Evolutionary conservation across 2,797 vertebrate species (phyloP), one percentile per base, ranked within the genome.

Genomic region (Crenuchus spilurus): DNA sequence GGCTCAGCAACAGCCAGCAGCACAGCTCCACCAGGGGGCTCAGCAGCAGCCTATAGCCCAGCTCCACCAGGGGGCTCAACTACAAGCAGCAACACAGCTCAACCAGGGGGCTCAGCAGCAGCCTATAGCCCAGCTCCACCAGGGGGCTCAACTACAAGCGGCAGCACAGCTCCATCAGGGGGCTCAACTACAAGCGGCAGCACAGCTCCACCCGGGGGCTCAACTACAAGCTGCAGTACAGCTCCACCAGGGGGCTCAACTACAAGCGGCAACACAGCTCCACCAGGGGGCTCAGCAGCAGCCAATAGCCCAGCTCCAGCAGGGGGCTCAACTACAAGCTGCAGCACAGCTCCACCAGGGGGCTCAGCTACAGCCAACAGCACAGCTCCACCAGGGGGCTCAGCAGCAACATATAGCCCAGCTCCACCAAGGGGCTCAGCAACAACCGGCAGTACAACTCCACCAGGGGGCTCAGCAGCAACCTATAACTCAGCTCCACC

Each of bases 151-250:
- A n/a, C n/a, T n/a, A n/a, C n/a, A n/a, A n/a, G n/a, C n/a, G n/a
- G n/a, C n/a, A n/a, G n/a, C n/a, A n/a, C 87, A 85, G 51, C 84
- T 87, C n/a, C 86, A 83, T 51, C 83, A 85, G 55, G 81, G 73
- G 65, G 55, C 82, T 58, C 83, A 85, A 70, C 86, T 82, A 54
- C 87, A 86, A 48, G 70, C 86, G 49, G 77, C 79, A 64, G 55
- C 84, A 65, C 86, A 88, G 52, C 76, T 84, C 70, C 87, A 88
- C 62, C 87, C 80, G 69, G 85, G 80, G 63, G 46, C 39, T 60
- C 70, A 70, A 33, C 42, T 37, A 16, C 66, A 74, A 46, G 41
- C 66, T 28, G 35, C 41, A 13, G 18, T 20, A 9, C 63, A 61
- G 24, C 54, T 74, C 13, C 60, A 60, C 52, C 70, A 67, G 41